Evolutionary conservation across 2,113 vertebrate species (phyloP).

Genomic region (Myrmecophaga tridactyla): DNA sequence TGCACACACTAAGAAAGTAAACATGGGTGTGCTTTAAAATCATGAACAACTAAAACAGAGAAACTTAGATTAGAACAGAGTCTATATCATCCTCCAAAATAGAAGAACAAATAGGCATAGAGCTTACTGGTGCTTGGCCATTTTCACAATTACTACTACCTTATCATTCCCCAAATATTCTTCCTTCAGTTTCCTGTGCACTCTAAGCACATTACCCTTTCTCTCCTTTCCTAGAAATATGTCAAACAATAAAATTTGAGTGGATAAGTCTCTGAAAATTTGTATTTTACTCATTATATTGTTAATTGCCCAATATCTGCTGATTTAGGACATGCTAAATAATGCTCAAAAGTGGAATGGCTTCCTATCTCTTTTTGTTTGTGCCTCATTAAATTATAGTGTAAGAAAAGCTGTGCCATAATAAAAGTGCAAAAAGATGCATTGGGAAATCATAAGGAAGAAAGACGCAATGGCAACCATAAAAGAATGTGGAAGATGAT

Average conservation of each 20-base stretch:
- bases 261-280: not conserved
- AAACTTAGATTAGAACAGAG: conserved; percentile 30
- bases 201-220: not conserved
- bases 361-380: conserved; percentile 18
- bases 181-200: not conserved
- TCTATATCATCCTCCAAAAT: conserved; percentile 56
- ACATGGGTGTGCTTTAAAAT: conserved; percentile 59
- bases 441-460: conserved; percentile 34
- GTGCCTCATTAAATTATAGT: conserved; percentile 50
- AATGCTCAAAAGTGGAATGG: not conserved
- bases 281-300: conserved; percentile 39
- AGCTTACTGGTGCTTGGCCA: not conserved
- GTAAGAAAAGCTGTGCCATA: not conserved
- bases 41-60: conserved; percentile 24
- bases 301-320: conserved; percentile 20
- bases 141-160: not conserved
- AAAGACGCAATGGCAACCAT: not conserved
- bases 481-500: not conserved
- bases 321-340: not conserved
- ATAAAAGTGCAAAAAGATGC: not conserved
- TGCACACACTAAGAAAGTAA: conserved; percentile 62
- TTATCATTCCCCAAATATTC: conserved; percentile 30
- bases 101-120: conserved; percentile 48
- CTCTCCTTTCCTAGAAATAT: not conserved
- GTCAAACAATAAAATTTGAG: conserved; percentile 24